These are phyloP conservation scores for Corythornis cristatus DNA, from an alignment of 2,113 vertebrate genomes.

Conservation along the genomic window DNA sequence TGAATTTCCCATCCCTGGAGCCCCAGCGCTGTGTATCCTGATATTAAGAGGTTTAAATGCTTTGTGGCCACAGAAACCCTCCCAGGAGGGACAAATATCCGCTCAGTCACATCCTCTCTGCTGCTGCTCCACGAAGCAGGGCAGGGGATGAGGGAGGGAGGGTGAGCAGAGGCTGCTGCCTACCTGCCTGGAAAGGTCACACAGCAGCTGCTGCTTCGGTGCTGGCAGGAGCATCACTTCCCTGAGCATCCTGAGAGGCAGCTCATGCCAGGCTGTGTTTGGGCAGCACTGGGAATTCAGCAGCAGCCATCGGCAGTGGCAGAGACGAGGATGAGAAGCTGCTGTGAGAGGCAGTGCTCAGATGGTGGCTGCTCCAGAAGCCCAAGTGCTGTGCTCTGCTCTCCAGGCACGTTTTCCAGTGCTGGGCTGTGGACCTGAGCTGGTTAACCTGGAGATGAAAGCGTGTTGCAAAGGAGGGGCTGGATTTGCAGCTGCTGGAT, in stretches of 20 bases:
- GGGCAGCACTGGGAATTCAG: neutral
- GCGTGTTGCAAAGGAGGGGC: neutral
- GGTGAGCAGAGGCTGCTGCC: neutral
- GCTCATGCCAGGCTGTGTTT: neutral
- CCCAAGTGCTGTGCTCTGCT: neutral
- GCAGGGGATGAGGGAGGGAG: neutral
- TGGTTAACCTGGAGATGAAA: neutral
- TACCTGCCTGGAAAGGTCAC: neutral
- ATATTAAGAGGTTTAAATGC: neutral
- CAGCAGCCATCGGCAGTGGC: neutral
- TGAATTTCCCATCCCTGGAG: neutral
- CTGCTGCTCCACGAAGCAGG: neutral
- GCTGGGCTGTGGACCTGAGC: neutral
- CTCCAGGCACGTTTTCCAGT: neutral
- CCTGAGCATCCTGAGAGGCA: neutral
- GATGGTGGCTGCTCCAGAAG: neutral
- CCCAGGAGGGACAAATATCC: neutral
- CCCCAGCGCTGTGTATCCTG: neutral
- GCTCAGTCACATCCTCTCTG: neutral
- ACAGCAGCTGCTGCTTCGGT: fast-evolving
- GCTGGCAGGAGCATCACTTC: neutral
- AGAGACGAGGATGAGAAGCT: neutral
- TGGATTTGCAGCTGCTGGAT: neutral
- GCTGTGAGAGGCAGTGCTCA: fast-evolving
- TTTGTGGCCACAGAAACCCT: fast-evolving